Evolutionary conservation across 2,113 vertebrate species (phyloP).

Genomic region (Albula glossodonta): DNA sequence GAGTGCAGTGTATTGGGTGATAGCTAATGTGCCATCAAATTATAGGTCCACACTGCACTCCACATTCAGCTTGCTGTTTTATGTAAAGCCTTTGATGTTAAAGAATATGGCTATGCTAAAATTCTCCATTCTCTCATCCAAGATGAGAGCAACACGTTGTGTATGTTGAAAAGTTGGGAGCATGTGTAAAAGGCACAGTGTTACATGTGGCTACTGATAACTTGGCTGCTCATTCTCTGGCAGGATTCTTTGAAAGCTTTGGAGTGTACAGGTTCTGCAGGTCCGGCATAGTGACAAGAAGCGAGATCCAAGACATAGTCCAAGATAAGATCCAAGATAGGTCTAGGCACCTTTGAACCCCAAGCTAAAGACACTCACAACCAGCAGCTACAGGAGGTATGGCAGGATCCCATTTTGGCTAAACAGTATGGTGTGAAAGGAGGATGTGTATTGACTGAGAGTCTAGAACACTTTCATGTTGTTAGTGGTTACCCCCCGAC

Average conservation of each 20-base stretch:
- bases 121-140: background rate
- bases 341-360: background rate
- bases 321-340: background rate
- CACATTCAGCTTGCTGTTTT: background rate
- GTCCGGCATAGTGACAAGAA: background rate
- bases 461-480: background rate
- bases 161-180: background rate
- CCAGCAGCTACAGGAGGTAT: background rate
- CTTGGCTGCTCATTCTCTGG: background rate
- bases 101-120: background rate
- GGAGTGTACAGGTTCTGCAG: background rate
- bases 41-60: no score
- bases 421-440: background rate
- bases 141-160: background rate
- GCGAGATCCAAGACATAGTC: background rate
- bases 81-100: background rate
- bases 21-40: no score
- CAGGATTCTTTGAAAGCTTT: background rate
- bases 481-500: background rate
- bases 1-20: no score
- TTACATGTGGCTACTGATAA: background rate
- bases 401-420: background rate
- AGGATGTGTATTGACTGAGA: background rate
- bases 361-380: background rate
- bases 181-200: background rate